A percentile compares a stretch with the other conserved stretches of the same genome.
These are phyloP conservation scores for Irena cyanogastra DNA, from an alignment of 2,113 vertebrate species.

Conservation along the genomic window DNA sequence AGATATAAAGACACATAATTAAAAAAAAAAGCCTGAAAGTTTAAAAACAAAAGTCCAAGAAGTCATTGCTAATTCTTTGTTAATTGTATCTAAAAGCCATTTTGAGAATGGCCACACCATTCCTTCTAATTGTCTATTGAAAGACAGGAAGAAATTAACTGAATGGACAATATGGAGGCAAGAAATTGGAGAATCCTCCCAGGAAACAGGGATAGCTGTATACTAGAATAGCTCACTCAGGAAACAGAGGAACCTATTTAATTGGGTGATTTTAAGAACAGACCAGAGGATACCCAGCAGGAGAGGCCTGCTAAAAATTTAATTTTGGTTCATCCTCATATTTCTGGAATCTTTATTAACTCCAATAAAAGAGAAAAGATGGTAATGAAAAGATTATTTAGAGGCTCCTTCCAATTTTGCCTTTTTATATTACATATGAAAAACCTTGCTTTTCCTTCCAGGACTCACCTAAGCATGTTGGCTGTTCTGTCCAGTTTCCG, in stretches of 20 bases:
- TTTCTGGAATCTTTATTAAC: neutral
- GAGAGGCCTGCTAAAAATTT: neutral
- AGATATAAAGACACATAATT: neutral
- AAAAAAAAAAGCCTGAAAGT: neutral
- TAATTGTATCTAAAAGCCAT: neutral
- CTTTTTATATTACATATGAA: neutral
- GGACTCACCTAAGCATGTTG: constrained; percentile 72
- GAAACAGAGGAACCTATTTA: neutral
- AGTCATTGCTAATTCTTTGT: neutral
- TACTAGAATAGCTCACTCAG: neutral
- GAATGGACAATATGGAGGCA: neutral
- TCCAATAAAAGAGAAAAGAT: neutral
- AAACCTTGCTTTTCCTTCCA: neutral
- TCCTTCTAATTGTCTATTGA: neutral
- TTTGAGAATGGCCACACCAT: neutral
- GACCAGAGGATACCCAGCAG: neutral
- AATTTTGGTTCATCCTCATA: neutral
- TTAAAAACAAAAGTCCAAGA: neutral
- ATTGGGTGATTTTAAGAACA: neutral
- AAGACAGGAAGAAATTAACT: neutral
- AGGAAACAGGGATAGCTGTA: neutral
- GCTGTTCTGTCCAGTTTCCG: constrained; percentile 71
- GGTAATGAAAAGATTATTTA: neutral
- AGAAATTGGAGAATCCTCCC: neutral
- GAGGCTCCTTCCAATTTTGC: neutral